Evolutionary conservation across 2,888 invertebrate genomes (phyloP).

Genomic region (Agrotis clavis): DNA sequence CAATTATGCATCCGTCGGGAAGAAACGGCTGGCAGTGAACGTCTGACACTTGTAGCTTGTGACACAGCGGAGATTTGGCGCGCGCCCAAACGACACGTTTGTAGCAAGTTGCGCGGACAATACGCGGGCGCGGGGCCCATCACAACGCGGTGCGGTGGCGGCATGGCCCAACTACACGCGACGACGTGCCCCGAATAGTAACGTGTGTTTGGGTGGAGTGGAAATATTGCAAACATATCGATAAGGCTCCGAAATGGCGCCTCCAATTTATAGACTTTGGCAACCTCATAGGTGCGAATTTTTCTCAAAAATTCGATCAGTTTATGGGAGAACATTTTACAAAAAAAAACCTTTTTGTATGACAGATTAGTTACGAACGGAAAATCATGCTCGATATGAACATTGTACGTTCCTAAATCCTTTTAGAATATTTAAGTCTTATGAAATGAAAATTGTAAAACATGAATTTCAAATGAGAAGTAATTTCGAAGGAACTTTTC

Average conservation of each 20-base stretch:
- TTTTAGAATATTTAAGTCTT: background rate
- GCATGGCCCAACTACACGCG: conserved; percentile 47
- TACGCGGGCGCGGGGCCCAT: conserved; percentile 48
- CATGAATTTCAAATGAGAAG: conserved; percentile 11
- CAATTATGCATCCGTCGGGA: conserved; percentile 83
- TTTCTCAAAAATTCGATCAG: background rate
- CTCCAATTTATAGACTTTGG: conserved; percentile 16
- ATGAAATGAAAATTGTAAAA: background rate
- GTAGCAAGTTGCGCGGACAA: conserved; percentile 68
- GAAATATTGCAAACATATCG: conserved; percentile 57
- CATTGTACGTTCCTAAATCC: background rate
- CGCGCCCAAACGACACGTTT: conserved; percentile 75
- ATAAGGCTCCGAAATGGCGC: conserved; percentile 28
- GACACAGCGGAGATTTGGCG: conserved; percentile 80
- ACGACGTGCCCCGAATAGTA: conserved; percentile 68
- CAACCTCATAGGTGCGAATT: background rate
- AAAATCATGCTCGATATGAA: background rate
- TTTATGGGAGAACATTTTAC: background rate
- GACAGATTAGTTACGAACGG: background rate
- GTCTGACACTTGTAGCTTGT: conserved; percentile 86
- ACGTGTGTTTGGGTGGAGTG: conserved; percentile 57
- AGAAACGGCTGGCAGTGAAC: conserved; percentile 73
- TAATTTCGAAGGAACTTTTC: background rate
- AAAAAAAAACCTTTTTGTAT: background rate
- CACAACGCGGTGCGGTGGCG: too few species aligned